Evolutionary conservation across 2,888 invertebrate species (phyloP).

Genomic region (Vannuccia rotundouncinata): DNA sequence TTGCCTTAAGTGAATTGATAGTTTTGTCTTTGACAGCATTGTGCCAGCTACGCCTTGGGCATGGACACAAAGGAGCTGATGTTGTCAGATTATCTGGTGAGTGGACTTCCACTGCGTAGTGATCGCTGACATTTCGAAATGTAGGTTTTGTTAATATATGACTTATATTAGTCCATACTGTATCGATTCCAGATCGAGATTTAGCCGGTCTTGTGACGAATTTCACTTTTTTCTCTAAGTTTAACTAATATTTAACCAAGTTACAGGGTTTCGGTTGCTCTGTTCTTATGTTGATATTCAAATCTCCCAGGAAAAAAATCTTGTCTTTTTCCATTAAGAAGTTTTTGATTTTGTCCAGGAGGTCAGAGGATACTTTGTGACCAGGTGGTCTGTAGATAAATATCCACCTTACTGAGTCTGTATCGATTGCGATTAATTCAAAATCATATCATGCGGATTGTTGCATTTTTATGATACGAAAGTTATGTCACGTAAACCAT

Average conservation of each 20-base stretch:
- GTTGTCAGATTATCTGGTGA: neutral
- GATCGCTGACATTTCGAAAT: slow-evolving; percentile 1
- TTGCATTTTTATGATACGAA: neutral
- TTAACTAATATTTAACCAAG: neutral
- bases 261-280: neutral
- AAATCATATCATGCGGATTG: neutral
- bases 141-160: neutral
- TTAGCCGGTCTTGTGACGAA: neutral
- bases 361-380: neutral
- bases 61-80: neutral
- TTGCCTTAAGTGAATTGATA: neutral
- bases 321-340: neutral
- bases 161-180: neutral
- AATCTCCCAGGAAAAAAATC: neutral
- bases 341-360: neutral
- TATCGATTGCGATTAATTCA: neutral
- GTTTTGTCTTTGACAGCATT: neutral
- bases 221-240: neutral
- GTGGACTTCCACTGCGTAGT: neutral
- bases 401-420: neutral
- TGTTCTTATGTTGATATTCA: neutral
- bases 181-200: neutral
- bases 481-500: neutral
- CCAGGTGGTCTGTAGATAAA: neutral
- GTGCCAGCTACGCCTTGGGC: neutral